Evolutionary conservation across 2,797 vertebrate species (phyloP).

Genomic region (Potorous gilbertii): DNA sequence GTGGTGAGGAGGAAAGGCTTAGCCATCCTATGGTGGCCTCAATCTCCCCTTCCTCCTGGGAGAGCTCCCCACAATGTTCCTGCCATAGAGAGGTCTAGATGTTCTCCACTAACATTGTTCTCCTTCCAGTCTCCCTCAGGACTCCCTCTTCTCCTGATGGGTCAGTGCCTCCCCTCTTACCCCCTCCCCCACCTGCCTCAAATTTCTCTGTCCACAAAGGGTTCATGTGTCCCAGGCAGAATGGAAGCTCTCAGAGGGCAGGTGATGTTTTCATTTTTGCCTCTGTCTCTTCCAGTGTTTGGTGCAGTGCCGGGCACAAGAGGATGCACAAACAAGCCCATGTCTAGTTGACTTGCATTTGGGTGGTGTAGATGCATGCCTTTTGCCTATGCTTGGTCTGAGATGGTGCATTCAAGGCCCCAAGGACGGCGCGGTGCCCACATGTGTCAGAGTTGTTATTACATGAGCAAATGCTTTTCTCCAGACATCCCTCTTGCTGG

Average conservation of each 20-base stretch:
- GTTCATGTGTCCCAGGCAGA: neutral
- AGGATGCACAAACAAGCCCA: neutral
- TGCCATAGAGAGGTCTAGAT: neutral
- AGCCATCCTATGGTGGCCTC: too few species aligned
- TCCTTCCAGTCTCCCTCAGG: neutral
- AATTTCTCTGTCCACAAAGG: neutral
- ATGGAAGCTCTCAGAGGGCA: neutral
- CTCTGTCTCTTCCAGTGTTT: neutral
- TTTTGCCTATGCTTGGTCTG: neutral
- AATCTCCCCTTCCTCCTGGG: too few species aligned
- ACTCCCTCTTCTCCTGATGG: too few species aligned
- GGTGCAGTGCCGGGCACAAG: too few species aligned
- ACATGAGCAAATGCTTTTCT: too few species aligned
- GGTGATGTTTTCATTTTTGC: neutral
- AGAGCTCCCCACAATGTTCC: too few species aligned
- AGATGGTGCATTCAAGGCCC: neutral
- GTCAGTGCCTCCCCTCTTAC: too few species aligned
- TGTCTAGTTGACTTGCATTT: neutral
- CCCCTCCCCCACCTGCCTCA: neutral
- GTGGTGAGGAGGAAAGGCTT: too few species aligned
- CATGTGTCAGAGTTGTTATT: neutral
- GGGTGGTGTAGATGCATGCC: too few species aligned
- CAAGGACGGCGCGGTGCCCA: neutral
- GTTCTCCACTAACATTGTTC: neutral
- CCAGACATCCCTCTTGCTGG: rapidly evolving